Base-by-base conservation (phyloP, 2,888 invertebrate species). In the Diplazon laetatorius region DNA sequence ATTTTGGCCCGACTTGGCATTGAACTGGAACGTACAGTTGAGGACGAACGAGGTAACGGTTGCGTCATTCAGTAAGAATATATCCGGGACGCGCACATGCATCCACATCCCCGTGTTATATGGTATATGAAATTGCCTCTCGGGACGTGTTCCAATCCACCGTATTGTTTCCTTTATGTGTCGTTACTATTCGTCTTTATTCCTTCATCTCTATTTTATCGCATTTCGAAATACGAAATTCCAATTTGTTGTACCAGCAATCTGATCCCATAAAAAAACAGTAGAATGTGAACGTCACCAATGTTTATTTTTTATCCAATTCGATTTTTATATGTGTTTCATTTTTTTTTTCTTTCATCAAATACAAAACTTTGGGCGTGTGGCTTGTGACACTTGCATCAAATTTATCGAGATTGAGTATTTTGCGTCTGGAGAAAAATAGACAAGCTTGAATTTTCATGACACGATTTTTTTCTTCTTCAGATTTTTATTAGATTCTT, bases 111-210 rank as follows among this genome's bases (percentile, higher is more conserved):
- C 4, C 30, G 30, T 30, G 30, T n/a, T 25, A 52, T 25, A 25
- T 25, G 14, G 30, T 30, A 30, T 55, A 55, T 50, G 48, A 52
- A 44, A 63, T 72, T 72, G 63, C 63, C 63, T 30, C 52, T 30
- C 30, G 55, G 55, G 55, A 55, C 55, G 25, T 55, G 44, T 72
- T 72, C 52, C 72, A 72, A 63, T 72, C 22, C 72, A 55, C 42
- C 62, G 52, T 42, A 72, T 63, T 63, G 42, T 63, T 63, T 63
- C 62, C 63, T 52, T 62, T 63, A 63, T 63, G 63, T 55, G 63
- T 63, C 52, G 62, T 63, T 55, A 63, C 50, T 16, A 25, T 48
- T 63, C 30, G 63, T 35, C 55, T 55, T 55, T 16, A 35, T 55
- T 55, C 35, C 55, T 30, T 9, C 55, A 14, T 55, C 55, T 55